These are phyloP conservation scores for Phragmatobia fuliginosa DNA, from an alignment of 2,888 invertebrate species.

Conservation along the genomic window DNA sequence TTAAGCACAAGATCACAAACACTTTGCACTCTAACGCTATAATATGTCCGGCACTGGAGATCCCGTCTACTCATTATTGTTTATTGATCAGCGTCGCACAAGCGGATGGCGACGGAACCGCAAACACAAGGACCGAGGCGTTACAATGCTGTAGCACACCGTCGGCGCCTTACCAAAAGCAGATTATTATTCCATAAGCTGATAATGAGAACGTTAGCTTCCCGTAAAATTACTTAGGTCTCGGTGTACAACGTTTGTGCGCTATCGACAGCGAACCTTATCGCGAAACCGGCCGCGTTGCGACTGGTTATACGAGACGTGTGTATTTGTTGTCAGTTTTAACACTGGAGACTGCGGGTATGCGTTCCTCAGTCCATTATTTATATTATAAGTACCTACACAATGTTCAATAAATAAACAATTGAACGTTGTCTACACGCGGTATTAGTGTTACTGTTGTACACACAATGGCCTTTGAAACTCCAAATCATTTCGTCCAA, in stretches of 20 bases:
- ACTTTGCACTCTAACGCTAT: constrained; percentile 55
- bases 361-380: constrained; percentile 62
- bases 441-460: constrained; percentile 51
- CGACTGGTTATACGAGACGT: constrained; percentile 64
- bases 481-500: constrained; percentile 32
- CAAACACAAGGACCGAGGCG: constrained; percentile 44
- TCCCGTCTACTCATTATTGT: constrained; percentile 67
- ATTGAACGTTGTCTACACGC: constrained; percentile 61
- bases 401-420: constrained; percentile 73
- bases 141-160: constrained; percentile 47
- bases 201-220: constrained; percentile 80
- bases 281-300: constrained; percentile 68
- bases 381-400: constrained; percentile 69
- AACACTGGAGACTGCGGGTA: constrained; percentile 69
- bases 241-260: constrained; percentile 61
- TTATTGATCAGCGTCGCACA: constrained; percentile 63
- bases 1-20: constrained; percentile 37
- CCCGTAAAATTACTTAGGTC: constrained; percentile 66
- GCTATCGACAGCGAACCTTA: constrained; percentile 70
- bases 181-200: constrained; percentile 72
- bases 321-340: constrained; percentile 60
- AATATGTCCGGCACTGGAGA: constrained; percentile 54
- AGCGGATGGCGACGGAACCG: constrained; percentile 51
- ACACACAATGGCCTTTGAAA: constrained; percentile 49
- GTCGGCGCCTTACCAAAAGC: constrained; percentile 62